Evolutionary conservation across 1,140 invertebrate genomes (phyloP).

Genomic region (Galleria mellonella): DNA sequence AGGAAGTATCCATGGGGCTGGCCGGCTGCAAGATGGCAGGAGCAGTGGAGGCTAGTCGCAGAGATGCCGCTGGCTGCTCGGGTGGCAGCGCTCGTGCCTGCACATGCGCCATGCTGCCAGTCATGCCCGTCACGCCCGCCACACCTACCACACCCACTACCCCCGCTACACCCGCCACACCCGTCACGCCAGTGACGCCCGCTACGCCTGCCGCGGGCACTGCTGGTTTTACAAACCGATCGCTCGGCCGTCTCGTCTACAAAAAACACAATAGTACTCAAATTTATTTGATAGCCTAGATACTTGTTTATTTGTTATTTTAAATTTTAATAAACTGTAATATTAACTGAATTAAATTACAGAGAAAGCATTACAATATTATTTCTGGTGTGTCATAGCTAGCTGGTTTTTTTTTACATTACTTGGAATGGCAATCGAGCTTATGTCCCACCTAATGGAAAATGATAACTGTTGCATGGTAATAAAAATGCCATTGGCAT

Average conservation of each 20-base stretch:
- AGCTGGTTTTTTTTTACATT: no score
- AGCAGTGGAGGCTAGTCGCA: constrained; percentile 29
- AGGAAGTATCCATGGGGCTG: constrained; percentile 81
- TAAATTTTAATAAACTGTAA: no score
- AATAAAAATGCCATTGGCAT: no score
- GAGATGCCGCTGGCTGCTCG: constrained; percentile 19
- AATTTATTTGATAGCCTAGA: no score
- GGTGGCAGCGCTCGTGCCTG: constrained; percentile 74
- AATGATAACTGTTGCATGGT: no score
- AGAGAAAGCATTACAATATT: no score
- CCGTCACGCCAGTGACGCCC: no score
- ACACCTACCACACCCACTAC: constrained; percentile 30
- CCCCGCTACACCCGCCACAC: constrained; percentile 39
- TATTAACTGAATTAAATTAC: no score
- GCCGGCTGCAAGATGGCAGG: constrained; percentile 73
- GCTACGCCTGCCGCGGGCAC: constrained; percentile 31
- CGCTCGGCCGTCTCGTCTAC: constrained; percentile 79
- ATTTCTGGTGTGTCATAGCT: no score
- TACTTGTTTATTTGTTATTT: no score
- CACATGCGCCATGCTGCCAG: constrained; percentile 11
- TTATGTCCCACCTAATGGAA: no score
- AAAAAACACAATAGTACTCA: constrained; percentile 2
- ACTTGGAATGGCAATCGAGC: no score
- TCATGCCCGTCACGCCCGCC: constrained; percentile 70
- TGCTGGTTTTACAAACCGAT: constrained; percentile 86